Percentiles rank a stretch among this genome's conserved stretches.
phyloP scores from a whole-genome alignment of 2,113 vertebrate genomes.

The Stigmatopora argus region DNA sequence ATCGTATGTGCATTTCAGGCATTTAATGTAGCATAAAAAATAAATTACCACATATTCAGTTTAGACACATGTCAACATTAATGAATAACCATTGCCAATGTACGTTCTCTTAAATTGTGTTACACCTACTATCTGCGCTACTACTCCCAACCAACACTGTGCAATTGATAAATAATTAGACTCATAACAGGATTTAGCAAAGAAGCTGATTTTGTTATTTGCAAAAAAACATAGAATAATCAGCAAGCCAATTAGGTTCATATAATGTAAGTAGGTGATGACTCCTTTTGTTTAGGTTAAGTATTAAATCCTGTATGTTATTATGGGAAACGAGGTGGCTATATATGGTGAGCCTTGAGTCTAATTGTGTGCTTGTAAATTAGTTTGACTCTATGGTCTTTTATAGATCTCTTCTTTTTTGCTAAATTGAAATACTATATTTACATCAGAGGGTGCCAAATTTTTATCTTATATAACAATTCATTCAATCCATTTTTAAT shows the following conservation, averaged over 20 bases:
- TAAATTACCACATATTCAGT: not conserved
- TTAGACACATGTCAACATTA: too few species aligned
- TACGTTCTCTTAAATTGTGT: too few species aligned
- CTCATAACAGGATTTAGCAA: constrained; percentile 31
- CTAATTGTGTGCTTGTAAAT: too few species aligned
- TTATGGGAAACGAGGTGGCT: constrained; percentile 14
- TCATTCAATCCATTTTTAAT: too few species aligned
- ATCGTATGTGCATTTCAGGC: not conserved
- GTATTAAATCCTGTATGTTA: constrained; percentile 25
- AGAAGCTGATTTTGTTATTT: constrained; percentile 10
- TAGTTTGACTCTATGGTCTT: not conserved
- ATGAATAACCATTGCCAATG: not conserved
- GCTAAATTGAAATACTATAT: too few species aligned
- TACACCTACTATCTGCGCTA: not conserved
- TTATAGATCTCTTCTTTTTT: not conserved
- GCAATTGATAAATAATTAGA: constrained; percentile 34
- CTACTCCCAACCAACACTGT: constrained; percentile 20
- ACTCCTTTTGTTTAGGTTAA: constrained; percentile 22
- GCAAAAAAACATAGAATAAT: constrained; percentile 20
- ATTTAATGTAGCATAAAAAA: not conserved
- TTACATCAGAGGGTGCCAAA: too few species aligned
- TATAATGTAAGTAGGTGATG: constrained; percentile 21
- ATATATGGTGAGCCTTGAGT: not conserved
- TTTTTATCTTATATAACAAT: too few species aligned
- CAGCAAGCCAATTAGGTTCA: constrained; percentile 26